Evolutionary conservation across 2,797 vertebrate genomes (phyloP).

Genomic region (Oryzias dopingdopingensis): DNA sequence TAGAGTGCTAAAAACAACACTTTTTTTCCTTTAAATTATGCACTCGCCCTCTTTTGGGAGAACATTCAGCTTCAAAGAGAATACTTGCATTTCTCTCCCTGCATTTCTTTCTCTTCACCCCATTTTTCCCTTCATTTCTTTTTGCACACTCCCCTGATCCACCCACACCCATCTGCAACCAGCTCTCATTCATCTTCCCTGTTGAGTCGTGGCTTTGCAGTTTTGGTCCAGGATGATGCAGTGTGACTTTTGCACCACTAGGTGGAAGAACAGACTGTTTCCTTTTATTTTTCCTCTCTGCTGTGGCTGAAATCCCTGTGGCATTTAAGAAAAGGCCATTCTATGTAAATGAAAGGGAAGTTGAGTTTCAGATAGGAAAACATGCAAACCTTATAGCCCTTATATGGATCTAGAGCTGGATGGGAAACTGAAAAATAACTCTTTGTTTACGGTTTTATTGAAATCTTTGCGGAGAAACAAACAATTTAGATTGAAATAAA

Average conservation of each 20-base stretch:
- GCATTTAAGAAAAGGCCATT: constrained; percentile 33
- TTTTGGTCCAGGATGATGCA: constrained; percentile 16
- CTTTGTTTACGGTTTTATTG: constrained; percentile 17
- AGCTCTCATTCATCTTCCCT: constrained; percentile 3
- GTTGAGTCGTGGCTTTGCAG: not conserved
- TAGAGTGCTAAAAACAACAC: constrained; percentile 22
- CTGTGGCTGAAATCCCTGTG: constrained; percentile 2
- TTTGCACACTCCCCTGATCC: constrained; percentile 4
- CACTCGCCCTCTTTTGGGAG: constrained; percentile 56
- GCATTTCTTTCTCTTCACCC: constrained; percentile 15
- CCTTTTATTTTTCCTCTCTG: not conserved
- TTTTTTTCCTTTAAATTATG: constrained; percentile 51
- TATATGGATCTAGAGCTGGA: constrained; percentile 3
- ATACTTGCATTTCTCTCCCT: constrained; percentile 37
- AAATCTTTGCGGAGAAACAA: not conserved
- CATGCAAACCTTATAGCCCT: constrained; percentile 16
- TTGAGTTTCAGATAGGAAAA: constrained; percentile 22
- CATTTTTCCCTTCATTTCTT: constrained; percentile 7
- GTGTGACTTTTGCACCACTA: constrained; percentile 46
- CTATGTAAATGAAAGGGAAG: constrained; percentile 51
- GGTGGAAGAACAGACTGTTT: constrained; percentile 55
- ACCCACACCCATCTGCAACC: not conserved
- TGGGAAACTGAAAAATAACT: constrained; percentile 19
- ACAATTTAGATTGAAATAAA: not conserved
- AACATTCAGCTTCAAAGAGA: constrained; percentile 67